Conservation (phyloP, 92 coral and sea anemone genomes). For the Plumapathes pennacea region DNA sequence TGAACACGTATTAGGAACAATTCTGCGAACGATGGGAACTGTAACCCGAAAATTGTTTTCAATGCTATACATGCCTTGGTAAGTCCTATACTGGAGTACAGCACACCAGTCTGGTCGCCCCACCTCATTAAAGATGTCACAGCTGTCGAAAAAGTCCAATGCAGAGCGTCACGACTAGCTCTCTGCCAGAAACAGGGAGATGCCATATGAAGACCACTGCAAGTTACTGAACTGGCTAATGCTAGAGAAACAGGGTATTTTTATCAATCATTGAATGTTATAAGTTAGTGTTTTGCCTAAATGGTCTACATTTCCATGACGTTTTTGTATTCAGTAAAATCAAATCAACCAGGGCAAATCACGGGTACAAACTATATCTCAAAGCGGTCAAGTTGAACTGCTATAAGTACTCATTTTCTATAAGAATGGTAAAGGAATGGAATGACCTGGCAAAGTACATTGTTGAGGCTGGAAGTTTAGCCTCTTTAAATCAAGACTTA, state of each 20-base stretch:
- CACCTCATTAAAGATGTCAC: not conserved
- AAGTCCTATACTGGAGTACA: not conserved
- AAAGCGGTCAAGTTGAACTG: too few species aligned
- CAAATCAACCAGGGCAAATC: too few species aligned
- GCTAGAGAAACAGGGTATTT: not conserved
- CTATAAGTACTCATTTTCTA: too few species aligned
- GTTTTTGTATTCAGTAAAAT: too few species aligned
- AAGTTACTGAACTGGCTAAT: not conserved
- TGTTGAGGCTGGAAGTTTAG: too few species aligned
- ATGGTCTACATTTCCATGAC: not conserved
- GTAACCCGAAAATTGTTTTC: not conserved
- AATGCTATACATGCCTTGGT: too few species aligned
- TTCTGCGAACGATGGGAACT: constrained; percentile 1
- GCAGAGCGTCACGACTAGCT: not conserved
- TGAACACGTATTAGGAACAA: constrained; percentile 2
- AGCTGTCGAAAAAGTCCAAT: not conserved
- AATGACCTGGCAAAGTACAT: too few species aligned
- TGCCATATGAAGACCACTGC: not conserved
- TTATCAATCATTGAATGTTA: constrained; percentile 2
- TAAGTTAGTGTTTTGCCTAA: constrained; percentile 1
- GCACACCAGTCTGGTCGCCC: not conserved
- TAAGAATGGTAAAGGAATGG: too few species aligned
- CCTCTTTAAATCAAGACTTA: too few species aligned
- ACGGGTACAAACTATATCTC: too few species aligned
- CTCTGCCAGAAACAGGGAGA: not conserved